Percentiles rank a stretch among this genome's conserved stretches.
Conservation (phyloP, 2,888 invertebrate genomes). For the Ferdinandea cuprea region DNA sequence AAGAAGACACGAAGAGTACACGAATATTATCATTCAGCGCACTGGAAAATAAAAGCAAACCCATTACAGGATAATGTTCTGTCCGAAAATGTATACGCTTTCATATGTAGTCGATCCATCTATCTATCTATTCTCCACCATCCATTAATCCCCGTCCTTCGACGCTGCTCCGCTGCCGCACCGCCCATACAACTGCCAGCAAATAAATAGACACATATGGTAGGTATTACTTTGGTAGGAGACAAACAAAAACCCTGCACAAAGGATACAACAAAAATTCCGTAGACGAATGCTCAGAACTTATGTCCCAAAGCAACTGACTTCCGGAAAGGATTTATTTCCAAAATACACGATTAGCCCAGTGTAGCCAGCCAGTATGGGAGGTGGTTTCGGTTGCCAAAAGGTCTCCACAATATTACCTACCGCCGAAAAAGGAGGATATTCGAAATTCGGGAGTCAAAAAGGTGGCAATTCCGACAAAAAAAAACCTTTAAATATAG, state of each 20-base stretch:
- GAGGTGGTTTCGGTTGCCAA: constrained; percentile 5
- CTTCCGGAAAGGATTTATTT: constrained; percentile 75
- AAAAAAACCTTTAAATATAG: constrained; percentile 36
- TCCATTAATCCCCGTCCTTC: constrained; percentile 25
- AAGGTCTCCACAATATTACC: background rate
- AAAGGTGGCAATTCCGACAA: constrained; percentile 46
- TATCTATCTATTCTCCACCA: constrained; percentile 30
- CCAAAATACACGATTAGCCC: constrained; percentile 73
- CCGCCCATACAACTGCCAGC: too few relatives aligned
- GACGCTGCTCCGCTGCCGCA: background rate
- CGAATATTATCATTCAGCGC: constrained; percentile 41
- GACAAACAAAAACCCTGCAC: constrained; percentile 15
- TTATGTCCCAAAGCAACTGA: constrained; percentile 72
- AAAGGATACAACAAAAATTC: constrained; percentile 4
- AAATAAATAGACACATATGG: too few relatives aligned
- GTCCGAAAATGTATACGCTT: constrained; percentile 37
- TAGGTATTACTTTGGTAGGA: background rate
- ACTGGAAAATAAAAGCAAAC: constrained; percentile 29
- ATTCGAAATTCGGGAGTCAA: constrained; percentile 31
- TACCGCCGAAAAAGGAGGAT: constrained; percentile 8
- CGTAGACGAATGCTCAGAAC: constrained; percentile 71
- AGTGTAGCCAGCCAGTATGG: constrained; percentile 16
- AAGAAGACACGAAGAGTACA: constrained; percentile 43
- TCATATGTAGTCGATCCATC: constrained; percentile 44
- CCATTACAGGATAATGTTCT: constrained; percentile 46